Conservation (phyloP, 1,140 invertebrate genomes). For the Chlorops oryzae region DNA sequence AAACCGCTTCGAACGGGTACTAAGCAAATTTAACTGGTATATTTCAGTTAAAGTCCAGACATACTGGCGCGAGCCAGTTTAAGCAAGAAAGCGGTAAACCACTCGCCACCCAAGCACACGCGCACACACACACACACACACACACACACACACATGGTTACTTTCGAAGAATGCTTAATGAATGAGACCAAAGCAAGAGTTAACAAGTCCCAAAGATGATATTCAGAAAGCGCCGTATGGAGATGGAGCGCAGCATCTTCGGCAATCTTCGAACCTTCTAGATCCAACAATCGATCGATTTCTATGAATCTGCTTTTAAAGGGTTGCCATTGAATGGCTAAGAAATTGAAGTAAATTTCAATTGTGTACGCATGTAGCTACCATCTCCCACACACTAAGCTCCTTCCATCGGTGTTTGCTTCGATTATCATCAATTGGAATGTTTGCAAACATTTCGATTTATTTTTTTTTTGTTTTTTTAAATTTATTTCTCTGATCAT, state of each 20-base stretch:
- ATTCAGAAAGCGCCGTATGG: background rate
- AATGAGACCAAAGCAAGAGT: too few relatives aligned
- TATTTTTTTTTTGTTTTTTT: too few relatives aligned
- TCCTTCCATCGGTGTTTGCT: too few relatives aligned
- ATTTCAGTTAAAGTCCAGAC: conserved; percentile 24
- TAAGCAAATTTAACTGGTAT: conserved; percentile 45
- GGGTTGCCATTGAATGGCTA: background rate
- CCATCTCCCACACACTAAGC: too few relatives aligned
- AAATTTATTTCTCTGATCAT: too few relatives aligned
- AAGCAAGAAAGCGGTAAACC: conserved; percentile 23
- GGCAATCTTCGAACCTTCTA: background rate
- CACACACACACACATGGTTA: background rate
- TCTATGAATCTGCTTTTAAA: background rate
- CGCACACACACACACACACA: conserved; percentile 1
- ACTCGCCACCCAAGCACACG: conserved; percentile 5
- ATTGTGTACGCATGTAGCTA: too few relatives aligned
- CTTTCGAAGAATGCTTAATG: too few relatives aligned
- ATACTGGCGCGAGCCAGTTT: conserved; percentile 34
- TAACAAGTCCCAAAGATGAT: background rate
- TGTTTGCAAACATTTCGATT: too few relatives aligned
- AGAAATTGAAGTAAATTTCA: too few relatives aligned
- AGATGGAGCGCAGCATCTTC: background rate
- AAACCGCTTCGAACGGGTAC: conserved; percentile 17
- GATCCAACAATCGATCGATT: too few relatives aligned
- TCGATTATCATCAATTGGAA: too few relatives aligned